Percentiles rank a stretch among this genome's conserved stretches.
Conservation (phyloP, 2,113 vertebrate species). For the Neolamprologus caudopunctatus region DNA sequence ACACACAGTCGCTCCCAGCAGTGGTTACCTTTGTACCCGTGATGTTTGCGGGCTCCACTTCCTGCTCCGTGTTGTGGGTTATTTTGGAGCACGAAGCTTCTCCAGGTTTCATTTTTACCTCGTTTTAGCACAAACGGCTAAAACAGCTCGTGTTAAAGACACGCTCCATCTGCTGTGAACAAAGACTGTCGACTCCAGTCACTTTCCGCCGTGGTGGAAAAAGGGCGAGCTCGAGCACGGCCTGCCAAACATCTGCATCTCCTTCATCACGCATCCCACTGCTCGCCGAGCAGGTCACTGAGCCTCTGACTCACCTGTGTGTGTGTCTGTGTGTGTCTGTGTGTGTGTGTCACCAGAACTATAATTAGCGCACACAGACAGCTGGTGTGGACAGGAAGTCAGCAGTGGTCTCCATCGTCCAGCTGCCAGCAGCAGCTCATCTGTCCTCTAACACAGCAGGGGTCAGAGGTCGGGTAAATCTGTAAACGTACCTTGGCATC, state of each 20-base stretch:
- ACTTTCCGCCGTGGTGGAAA: fast-evolving
- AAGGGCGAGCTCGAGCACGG: neutral
- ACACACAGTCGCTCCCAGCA: neutral
- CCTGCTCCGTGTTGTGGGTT: neutral
- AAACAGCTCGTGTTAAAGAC: neutral
- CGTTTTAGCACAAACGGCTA: neutral
- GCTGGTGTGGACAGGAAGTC: neutral
- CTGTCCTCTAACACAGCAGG: constrained; percentile 1
- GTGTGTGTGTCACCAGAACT: neutral
- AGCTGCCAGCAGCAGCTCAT: neutral
- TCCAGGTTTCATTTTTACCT: fast-evolving
- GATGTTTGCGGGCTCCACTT: neutral
- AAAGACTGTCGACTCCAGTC: fast-evolving
- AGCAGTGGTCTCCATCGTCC: neutral
- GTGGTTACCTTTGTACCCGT: neutral
- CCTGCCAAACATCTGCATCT: neutral
- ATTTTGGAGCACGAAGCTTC: neutral
- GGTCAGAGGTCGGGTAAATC: neutral
- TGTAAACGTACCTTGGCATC: neutral
- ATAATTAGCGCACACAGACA: neutral
- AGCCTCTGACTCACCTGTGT: neutral
- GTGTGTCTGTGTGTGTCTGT: no score
- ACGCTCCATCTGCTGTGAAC: neutral
- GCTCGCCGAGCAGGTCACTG: neutral
- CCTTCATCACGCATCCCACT: neutral